These are phyloP conservation scores for Oophaga pumilio DNA, from an alignment of 2,113 vertebrate species.

Conservation along the genomic window DNA sequence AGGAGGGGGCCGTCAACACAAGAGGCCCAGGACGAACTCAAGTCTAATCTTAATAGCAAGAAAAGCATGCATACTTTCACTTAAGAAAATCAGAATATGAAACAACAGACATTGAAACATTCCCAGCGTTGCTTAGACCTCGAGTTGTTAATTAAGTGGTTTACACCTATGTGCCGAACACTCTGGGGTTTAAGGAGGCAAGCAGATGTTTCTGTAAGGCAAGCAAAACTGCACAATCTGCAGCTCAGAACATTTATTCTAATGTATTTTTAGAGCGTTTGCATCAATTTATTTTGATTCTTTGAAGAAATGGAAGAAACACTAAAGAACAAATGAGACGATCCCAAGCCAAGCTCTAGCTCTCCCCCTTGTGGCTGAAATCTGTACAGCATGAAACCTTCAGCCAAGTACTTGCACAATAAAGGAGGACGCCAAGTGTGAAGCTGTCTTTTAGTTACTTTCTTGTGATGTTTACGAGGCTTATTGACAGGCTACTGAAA, in stretches of 20 bases:
- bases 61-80: background rate
- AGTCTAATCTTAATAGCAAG: background rate
- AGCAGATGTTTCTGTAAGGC: slow-evolving; percentile 45
- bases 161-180: slow-evolving; percentile 31
- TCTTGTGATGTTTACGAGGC: no score
- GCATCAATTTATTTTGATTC: slow-evolving; percentile 8
- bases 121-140: slow-evolving; percentile 17
- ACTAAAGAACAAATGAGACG: background rate
- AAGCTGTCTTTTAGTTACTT: background rate
- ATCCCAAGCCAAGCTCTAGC: slow-evolving; percentile 55
- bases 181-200: slow-evolving; percentile 35
- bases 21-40: background rate
- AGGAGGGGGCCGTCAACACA: background rate
- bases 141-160: slow-evolving; percentile 44
- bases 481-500: no score
- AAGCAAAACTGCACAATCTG: slow-evolving; percentile 46
- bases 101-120: background rate
- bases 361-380: slow-evolving; percentile 73
- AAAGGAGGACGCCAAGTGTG: background rate
- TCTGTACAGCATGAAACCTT: background rate
- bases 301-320: slow-evolving; percentile 14
- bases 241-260: slow-evolving; percentile 29
- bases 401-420: background rate
- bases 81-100: slow-evolving; percentile 12
- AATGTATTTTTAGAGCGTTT: slow-evolving; percentile 38